A percentile compares a stretch with the other conserved stretches of the same genome.
Evolutionary conservation across 2,113 vertebrate genomes (phyloP).

Genomic region (Trogon surrucura): DNA sequence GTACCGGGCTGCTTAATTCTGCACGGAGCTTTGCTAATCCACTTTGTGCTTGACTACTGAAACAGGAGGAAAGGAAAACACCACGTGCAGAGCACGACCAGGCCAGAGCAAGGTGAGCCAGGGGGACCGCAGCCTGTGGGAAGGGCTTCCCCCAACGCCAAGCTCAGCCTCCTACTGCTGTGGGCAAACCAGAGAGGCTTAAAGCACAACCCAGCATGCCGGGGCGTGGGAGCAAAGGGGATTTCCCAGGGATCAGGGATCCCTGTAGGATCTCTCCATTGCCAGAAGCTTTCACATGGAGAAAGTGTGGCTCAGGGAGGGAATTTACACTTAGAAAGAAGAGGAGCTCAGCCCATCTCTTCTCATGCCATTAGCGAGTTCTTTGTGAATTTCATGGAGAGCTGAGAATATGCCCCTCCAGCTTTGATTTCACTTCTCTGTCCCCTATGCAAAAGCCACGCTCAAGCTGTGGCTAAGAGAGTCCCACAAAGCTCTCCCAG

Average conservation of each 20-base stretch:
- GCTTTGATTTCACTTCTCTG: conserved; percentile 3
- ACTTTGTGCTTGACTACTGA: conserved; percentile 8
- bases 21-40: conserved; percentile 28
- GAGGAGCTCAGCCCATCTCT: not conserved
- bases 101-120: conserved; percentile 7
- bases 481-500: not conserved
- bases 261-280: conserved; percentile 10
- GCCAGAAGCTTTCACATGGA: conserved; percentile 10
- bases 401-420: not conserved
- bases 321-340: conserved; percentile 12
- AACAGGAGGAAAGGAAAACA: not conserved
- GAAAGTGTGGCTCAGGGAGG: conserved; percentile 3
- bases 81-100: not conserved
- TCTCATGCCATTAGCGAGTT: not conserved
- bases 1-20: conserved; percentile 3
- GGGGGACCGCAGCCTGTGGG: not conserved
- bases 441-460: not conserved
- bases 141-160: not conserved
- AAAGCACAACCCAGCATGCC: not conserved
- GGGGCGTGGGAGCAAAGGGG: conserved; percentile 44
- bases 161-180: not conserved
- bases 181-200: not conserved
- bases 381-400: conserved; percentile 32
- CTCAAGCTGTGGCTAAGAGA: not conserved
- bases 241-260: conserved; percentile 46